Evolutionary conservation across 2,797 vertebrate genomes (phyloP).

Genomic region (Telmatherina bonti): DNA sequence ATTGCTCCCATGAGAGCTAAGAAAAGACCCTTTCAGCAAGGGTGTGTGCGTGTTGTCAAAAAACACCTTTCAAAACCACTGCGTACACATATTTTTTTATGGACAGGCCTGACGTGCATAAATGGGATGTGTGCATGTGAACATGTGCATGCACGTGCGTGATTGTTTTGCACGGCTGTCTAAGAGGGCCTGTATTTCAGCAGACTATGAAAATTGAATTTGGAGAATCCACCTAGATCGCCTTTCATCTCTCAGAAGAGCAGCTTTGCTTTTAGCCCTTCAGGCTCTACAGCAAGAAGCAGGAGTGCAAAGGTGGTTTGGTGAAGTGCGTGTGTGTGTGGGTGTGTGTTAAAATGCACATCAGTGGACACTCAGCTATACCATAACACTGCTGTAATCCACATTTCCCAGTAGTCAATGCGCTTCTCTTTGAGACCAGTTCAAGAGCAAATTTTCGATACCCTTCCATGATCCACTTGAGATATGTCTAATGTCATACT

Average conservation of each 20-base stretch:
- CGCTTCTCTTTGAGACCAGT: conserved; percentile 56
- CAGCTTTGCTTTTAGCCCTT: conserved; percentile 59
- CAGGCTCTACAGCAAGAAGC: conserved; percentile 36
- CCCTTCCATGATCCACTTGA: conserved; percentile 31
- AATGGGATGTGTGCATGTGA: conserved; percentile 34
- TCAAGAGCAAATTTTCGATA: conserved; percentile 44
- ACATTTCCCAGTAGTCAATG: conserved; percentile 49
- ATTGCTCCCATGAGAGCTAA: conserved; percentile 36
- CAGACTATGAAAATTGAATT: conserved; percentile 72
- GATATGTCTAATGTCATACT: conserved; percentile 9
- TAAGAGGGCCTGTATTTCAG: conserved; percentile 54
- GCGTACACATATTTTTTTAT: conserved; percentile 17
- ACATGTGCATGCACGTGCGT: conserved; percentile 48
- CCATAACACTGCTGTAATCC: conserved; percentile 47
- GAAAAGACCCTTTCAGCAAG: conserved; percentile 43
- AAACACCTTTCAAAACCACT: conserved; percentile 29
- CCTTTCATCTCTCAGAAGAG: conserved; percentile 72
- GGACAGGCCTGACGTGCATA: conserved; percentile 33
- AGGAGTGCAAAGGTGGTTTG: conserved; percentile 17
- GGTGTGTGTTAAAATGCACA: conserved; percentile 34
- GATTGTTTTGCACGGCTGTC: conserved; percentile 61
- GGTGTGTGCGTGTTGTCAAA: conserved; percentile 27
- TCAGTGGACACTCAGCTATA: conserved; percentile 37
- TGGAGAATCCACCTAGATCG: conserved; percentile 66
- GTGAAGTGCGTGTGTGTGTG: conserved; percentile 18